Evolutionary conservation across 2,113 vertebrate species (phyloP).

Genomic region (Chaetodon auriga): DNA sequence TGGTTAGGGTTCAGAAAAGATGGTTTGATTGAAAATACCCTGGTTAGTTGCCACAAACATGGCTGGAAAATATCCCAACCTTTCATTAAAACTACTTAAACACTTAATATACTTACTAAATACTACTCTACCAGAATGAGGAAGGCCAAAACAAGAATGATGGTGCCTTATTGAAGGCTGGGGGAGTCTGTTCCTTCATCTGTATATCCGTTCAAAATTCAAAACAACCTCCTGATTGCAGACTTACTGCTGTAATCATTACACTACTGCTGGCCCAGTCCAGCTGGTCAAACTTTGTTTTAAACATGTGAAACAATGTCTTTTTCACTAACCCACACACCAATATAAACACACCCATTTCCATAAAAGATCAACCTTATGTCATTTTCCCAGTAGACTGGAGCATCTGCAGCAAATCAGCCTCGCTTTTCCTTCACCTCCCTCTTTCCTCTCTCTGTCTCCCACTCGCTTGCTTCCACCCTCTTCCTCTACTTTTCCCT

Average conservation of each 20-base stretch:
- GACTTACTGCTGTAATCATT: background rate
- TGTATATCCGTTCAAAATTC: background rate
- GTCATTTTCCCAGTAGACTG: slow-evolving; percentile 63
- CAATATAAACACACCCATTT: slow-evolving; percentile 59
- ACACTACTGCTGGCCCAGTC: background rate
- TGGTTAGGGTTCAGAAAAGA: too few species aligned
- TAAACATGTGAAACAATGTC: slow-evolving; percentile 21
- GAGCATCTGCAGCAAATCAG: slow-evolving; percentile 76
- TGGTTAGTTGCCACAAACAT: too few species aligned
- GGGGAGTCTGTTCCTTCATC: background rate
- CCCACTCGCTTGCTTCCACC: slow-evolving; percentile 40
- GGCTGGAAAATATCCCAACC: too few species aligned
- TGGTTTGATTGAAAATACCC: too few species aligned
- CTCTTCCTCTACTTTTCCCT: slow-evolving; percentile 42
- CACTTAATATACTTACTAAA: too few species aligned
- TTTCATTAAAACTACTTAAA: too few species aligned
- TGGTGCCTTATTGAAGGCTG: background rate
- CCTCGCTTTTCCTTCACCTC: slow-evolving; percentile 40
- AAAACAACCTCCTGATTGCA: background rate
- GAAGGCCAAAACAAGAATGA: background rate
- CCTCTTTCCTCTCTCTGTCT: slow-evolving; percentile 39
- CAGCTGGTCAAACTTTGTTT: slow-evolving; percentile 18
- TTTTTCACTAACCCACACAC: slow-evolving; percentile 53
- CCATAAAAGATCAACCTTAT: slow-evolving; percentile 56
- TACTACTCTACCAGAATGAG: background rate